A percentile compares a stretch with the other conserved stretches of the same genome.
Conservation (phyloP, 1,140 invertebrate species). For the Globodera rostochiensis region DNA sequence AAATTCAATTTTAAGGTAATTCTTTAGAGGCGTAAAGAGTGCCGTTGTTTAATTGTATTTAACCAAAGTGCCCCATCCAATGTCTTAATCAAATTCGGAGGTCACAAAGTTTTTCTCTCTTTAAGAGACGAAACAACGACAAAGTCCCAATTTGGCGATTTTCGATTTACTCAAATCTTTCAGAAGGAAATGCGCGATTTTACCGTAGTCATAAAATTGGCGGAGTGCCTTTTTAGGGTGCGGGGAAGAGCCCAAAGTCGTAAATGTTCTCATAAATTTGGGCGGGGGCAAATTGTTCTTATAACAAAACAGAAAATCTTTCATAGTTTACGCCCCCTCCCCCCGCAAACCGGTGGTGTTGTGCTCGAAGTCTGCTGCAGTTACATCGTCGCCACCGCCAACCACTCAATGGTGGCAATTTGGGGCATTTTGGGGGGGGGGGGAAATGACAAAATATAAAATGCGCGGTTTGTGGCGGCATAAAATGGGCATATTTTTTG, state of each 20-base stretch:
- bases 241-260: background rate
- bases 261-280: constrained; percentile 9
- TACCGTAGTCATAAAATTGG: background rate
- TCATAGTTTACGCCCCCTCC: background rate
- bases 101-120: too few species aligned
- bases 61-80: too few species aligned
- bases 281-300: background rate
- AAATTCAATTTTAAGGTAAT: too few species aligned
- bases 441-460: background rate
- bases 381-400: too few species aligned
- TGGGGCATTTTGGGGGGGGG: background rate
- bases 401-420: constrained; percentile 5
- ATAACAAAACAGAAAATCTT: background rate
- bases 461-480: background rate
- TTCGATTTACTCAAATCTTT: background rate
- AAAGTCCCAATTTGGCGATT: background rate
- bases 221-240: background rate
- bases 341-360: constrained; percentile 1
- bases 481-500: background rate
- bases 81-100: too few species aligned
- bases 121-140: background rate
- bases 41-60: too few species aligned
- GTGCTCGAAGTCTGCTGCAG: background rate
- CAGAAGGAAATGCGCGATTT: background rate
- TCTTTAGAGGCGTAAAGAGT: too few species aligned